phyloP scores from a whole-genome alignment of 1,140 invertebrate genomes.

The Prorops nasuta region DNA sequence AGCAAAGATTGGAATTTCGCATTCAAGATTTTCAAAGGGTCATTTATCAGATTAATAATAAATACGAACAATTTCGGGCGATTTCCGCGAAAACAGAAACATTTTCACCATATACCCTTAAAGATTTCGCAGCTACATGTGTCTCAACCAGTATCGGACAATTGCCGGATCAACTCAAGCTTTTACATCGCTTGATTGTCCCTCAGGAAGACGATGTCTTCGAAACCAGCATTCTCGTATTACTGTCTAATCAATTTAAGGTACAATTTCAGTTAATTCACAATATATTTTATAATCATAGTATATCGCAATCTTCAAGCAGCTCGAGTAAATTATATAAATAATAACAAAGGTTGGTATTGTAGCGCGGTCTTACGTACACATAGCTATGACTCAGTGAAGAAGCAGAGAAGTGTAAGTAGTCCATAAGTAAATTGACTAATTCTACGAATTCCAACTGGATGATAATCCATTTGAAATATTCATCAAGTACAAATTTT shows the following conservation, averaged over 20 bases:
- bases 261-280: too few species aligned
- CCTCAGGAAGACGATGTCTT: conserved; percentile 47
- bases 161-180: conserved; percentile 64
- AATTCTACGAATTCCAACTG: too few species aligned
- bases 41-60: conserved; percentile 59
- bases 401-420: too few species aligned
- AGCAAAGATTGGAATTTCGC: conserved; percentile 57
- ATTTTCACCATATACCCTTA: conserved; percentile 64
- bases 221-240: conserved; percentile 49
- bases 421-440: too few species aligned
- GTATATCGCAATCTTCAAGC: too few species aligned
- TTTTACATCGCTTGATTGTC: conserved; percentile 62
- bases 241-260: conserved; percentile 55
- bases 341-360: too few species aligned
- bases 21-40: conserved; percentile 62
- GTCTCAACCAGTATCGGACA: conserved; percentile 65
- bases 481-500: too few species aligned
- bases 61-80: conserved; percentile 58
- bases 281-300: too few species aligned
- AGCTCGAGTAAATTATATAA: too few species aligned
- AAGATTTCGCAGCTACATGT: conserved; percentile 67
- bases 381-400: too few species aligned
- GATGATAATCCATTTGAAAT: too few species aligned
- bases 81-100: conserved; percentile 54
- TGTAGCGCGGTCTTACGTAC: too few species aligned